phyloP scores from a whole-genome alignment of 1,140 invertebrate species.

The Stegodyphus dumicola region DNA sequence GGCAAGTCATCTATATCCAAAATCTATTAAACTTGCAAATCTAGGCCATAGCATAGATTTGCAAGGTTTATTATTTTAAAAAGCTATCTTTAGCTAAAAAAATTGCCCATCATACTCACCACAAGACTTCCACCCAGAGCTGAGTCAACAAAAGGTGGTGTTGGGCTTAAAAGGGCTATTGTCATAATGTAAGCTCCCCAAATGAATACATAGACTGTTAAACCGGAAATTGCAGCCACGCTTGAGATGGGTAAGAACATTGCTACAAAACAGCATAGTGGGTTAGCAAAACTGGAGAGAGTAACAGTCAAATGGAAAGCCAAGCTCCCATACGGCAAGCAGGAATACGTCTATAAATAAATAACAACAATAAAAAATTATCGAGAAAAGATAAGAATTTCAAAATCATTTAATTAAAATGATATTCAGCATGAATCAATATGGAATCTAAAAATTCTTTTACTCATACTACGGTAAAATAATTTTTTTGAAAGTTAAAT shows the following conservation, averaged over 20 bases:
- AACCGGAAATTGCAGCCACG: slow-evolving; percentile 69
- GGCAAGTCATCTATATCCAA: too few relatives aligned
- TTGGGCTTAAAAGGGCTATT: slow-evolving; percentile 80
- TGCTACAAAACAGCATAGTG: slow-evolving; percentile 82
- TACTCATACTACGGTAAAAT: too few relatives aligned
- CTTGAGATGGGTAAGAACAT: slow-evolving; percentile 74
- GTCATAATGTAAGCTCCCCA: slow-evolving; percentile 76
- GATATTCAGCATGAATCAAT: too few relatives aligned
- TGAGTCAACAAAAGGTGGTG: slow-evolving; percentile 76
- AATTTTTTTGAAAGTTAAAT: too few relatives aligned
- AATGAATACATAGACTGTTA: slow-evolving; percentile 64
- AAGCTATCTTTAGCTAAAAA: too few relatives aligned
- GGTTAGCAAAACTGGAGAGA: slow-evolving; percentile 84
- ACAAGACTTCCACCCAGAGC: slow-evolving; percentile 76
- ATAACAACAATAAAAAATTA: neutral
- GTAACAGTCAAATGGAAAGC: slow-evolving; percentile 86
- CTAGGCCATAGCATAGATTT: too few relatives aligned
- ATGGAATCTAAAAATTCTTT: too few relatives aligned
- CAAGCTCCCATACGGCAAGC: slow-evolving; percentile 84
- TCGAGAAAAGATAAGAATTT: neutral
- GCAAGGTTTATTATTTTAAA: too few relatives aligned
- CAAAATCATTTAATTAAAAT: too few relatives aligned
- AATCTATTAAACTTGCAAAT: too few relatives aligned
- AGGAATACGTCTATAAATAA: slow-evolving; percentile 79
- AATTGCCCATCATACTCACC: slow-evolving; percentile 65